Percentiles rank a stretch among this genome's conserved stretches.
phyloP scores from a whole-genome alignment of 1,140 invertebrate species.

The Carcinoscorpius rotundicauda region DNA sequence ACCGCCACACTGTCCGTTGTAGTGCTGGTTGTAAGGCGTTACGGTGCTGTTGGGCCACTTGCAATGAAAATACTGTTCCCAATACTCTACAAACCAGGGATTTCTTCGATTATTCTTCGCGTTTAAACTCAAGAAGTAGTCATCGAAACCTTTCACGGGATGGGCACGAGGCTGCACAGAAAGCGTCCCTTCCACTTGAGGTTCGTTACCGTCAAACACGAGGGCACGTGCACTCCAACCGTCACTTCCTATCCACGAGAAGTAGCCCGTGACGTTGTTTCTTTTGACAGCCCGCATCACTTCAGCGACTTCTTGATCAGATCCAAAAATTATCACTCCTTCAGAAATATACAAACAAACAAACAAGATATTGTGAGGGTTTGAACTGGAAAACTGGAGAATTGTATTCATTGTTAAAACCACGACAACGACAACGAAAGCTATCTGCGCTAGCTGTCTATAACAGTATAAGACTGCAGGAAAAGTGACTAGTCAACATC shows the following conservation, averaged over 20 bases:
- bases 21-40: slow-evolving; percentile 68
- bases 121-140: slow-evolving; percentile 72
- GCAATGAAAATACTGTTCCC: slow-evolving; percentile 72
- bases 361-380: too few relatives aligned
- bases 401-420: too few relatives aligned
- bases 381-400: too few relatives aligned
- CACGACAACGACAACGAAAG: too few relatives aligned
- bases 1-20: slow-evolving; percentile 36
- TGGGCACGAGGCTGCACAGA: slow-evolving; percentile 82
- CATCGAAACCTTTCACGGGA: slow-evolving; percentile 68
- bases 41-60: slow-evolving; percentile 48
- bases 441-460: too few relatives aligned
- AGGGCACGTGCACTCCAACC: slow-evolving; percentile 77
- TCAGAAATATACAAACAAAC: neutral
- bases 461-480: too few relatives aligned
- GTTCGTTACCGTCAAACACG: slow-evolving; percentile 76
- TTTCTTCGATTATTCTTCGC: slow-evolving; percentile 75
- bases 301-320: slow-evolving; percentile 91
- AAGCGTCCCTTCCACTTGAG: slow-evolving; percentile 55
- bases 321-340: slow-evolving; percentile 88
- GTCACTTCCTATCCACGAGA: slow-evolving; percentile 90
- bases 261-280: slow-evolving; percentile 69
- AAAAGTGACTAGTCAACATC: too few relatives aligned
- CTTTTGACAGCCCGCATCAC: slow-evolving; percentile 80
- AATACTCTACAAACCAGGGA: slow-evolving; percentile 90